Conservation (phyloP, 2,113 vertebrate genomes). For the Hippocampus mohnikei region DNA sequence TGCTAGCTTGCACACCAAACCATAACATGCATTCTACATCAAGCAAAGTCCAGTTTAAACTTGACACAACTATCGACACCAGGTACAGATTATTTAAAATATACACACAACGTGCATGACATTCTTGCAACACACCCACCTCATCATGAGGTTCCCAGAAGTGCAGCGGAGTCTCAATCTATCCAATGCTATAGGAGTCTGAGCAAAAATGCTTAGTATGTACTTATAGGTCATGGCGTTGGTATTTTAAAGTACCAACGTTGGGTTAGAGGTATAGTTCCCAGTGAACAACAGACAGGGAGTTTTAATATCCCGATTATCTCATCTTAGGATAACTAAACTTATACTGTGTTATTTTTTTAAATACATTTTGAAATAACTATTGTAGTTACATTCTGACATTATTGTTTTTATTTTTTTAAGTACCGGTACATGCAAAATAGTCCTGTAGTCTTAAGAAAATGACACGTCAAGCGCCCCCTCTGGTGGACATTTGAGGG, state of each 20-base stretch:
- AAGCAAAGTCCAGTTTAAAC: not conserved
- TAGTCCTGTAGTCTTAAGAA: not conserved
- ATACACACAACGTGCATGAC: not conserved
- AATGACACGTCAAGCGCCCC: not conserved
- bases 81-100: not conserved
- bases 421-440: no score
- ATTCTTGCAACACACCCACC: not conserved
- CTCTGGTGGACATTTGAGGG: conserved; percentile 2
- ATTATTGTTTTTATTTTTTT: no score
- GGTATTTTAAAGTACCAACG: no score
- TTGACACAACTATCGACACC: not conserved
- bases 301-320: no score
- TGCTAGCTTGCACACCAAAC: not conserved
- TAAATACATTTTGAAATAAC: no score
- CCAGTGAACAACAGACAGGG: not conserved
- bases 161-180: not conserved
- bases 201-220: no score
- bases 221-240: no score
- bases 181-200: no score
- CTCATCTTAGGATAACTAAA: no score
- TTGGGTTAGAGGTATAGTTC: not conserved
- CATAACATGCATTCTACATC: not conserved
- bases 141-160: not conserved
- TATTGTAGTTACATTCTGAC: no score
- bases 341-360: no score